Conservation (phyloP, 2,888 invertebrate species). For the Homarus gammarus region DNA sequence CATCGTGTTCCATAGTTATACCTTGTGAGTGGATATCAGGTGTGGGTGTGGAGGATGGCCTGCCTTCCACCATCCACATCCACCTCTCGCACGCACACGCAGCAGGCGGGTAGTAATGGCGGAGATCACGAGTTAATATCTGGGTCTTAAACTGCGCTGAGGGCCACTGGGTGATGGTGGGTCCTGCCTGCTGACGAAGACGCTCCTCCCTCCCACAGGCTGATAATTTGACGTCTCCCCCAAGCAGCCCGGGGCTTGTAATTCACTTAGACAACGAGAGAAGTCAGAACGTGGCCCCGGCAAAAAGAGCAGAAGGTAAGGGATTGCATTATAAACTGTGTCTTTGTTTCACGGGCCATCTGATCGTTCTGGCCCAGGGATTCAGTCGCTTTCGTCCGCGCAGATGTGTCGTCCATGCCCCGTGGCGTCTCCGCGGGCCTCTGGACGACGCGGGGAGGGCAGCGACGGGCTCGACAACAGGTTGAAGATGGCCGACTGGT, state of each 20-base stretch:
- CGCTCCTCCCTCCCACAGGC: not conserved
- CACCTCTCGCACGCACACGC: too few species aligned
- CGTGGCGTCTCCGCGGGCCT: not conserved
- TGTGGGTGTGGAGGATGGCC: too few species aligned
- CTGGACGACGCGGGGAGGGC: not conserved
- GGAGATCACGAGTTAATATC: too few species aligned
- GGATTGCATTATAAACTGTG: constrained; percentile 38
- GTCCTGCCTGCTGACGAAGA: too few species aligned
- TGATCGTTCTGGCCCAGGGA: constrained; percentile 12
- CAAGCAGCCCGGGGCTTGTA: not conserved
- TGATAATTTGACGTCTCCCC: not conserved
- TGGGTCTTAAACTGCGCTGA: too few species aligned
- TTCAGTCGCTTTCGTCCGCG: constrained; percentile 20
- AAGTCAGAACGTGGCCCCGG: not conserved
- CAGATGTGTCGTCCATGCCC: not conserved
- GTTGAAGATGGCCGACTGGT: not conserved
- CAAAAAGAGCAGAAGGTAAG: constrained; percentile 35
- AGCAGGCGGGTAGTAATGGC: too few species aligned
- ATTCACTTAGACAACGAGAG: constrained; percentile 16
- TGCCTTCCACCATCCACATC: too few species aligned
- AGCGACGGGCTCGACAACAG: not conserved
- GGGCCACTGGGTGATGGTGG: too few species aligned
- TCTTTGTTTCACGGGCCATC: constrained; percentile 43
- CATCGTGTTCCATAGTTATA: too few species aligned
- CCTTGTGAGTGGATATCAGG: too few species aligned